A percentile compares a stretch with the other conserved stretches of the same genome.
These are phyloP conservation scores for Trachemys scripta DNA, from an alignment of 2,113 vertebrate species.

Conservation along the genomic window DNA sequence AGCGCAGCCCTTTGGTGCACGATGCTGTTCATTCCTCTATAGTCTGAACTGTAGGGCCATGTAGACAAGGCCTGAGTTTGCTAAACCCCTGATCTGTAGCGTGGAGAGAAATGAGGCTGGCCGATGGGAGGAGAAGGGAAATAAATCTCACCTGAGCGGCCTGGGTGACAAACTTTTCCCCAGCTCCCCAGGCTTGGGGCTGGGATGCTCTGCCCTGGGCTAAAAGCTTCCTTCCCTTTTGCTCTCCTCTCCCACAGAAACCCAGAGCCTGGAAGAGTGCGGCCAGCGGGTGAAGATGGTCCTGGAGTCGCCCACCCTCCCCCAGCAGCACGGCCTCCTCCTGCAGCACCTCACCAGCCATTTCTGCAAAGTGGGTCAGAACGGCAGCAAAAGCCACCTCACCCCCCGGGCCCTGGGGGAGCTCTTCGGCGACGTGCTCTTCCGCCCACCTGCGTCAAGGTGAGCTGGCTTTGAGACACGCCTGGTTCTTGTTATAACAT, in stretches of 20 bases:
- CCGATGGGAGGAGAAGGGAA: neutral
- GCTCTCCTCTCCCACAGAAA: conserved; percentile 70
- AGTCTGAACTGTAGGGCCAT: neutral
- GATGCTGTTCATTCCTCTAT: too few species aligned
- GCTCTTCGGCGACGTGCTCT: conserved; percentile 79
- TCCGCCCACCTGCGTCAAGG: conserved; percentile 76
- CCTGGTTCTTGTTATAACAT: neutral
- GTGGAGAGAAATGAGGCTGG: neutral
- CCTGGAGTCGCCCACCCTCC: conserved; percentile 82
- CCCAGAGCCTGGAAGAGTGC: conserved; percentile 80
- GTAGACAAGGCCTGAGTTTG: neutral
- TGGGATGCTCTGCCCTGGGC: neutral
- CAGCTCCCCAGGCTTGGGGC: neutral
- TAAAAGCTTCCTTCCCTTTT: rapidly evolving
- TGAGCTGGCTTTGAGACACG: conserved; percentile 34
- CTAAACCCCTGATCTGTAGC: neutral
- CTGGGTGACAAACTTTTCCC: neutral
- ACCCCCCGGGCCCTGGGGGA: conserved; percentile 77
- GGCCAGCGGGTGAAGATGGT: conserved; percentile 82
- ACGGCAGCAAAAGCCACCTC: conserved; percentile 52
- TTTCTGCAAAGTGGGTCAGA: conserved; percentile 78
- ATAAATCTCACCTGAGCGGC: neutral
- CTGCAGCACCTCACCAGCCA: conserved; percentile 80
- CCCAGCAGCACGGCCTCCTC: conserved; percentile 81
- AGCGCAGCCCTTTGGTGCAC: too few species aligned